These are phyloP conservation scores for Cephus rjabovi DNA, from an alignment of 2,888 invertebrate species.

Conservation along the genomic window DNA sequence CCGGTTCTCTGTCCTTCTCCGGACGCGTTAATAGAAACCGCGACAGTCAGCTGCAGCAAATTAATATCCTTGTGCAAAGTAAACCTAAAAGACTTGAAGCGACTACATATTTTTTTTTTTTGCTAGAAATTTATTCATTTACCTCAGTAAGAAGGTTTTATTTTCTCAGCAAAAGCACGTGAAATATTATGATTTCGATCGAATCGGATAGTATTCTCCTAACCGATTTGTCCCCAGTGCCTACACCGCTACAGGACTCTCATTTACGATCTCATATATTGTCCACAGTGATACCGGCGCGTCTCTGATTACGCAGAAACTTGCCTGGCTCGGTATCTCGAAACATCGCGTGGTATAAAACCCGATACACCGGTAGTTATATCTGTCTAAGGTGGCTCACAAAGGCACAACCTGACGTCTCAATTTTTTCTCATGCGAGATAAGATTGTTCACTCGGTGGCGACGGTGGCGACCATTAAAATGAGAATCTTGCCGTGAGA, in stretches of 20 bases:
- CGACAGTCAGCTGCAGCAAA: too few species aligned
- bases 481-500: too few species aligned
- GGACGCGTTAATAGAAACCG: too few species aligned
- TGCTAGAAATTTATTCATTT: too few species aligned
- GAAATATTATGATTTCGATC: neutral
- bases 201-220: neutral
- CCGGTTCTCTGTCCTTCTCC: too few species aligned
- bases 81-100: too few species aligned
- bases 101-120: too few species aligned
- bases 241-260: neutral
- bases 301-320: constrained; percentile 59
- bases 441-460: constrained; percentile 51
- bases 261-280: too few species aligned
- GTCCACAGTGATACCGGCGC: constrained; percentile 38
- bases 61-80: too few species aligned
- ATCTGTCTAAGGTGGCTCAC: constrained; percentile 48
- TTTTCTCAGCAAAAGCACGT: too few species aligned
- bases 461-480: constrained; percentile 13
- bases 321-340: constrained; percentile 45
- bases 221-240: constrained; percentile 7
- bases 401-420: constrained; percentile 58
- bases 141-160: too few species aligned
- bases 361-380: constrained; percentile 55
- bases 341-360: constrained; percentile 53
- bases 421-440: constrained; percentile 57